Conservation (phyloP, 2,113 vertebrate species). For the Saccopteryx leptura region DNA sequence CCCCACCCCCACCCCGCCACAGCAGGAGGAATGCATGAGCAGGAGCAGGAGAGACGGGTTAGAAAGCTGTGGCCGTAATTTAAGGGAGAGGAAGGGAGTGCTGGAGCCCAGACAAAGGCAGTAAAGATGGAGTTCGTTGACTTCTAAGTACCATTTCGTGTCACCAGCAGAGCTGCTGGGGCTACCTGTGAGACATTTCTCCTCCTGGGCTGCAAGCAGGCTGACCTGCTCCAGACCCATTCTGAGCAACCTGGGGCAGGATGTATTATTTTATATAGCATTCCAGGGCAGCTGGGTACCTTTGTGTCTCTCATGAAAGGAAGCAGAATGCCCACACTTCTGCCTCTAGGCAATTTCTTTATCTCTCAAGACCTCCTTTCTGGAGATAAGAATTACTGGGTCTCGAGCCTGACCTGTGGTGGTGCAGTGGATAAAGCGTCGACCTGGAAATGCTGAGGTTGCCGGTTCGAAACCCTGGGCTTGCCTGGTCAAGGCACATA, state of each 20-base stretch:
- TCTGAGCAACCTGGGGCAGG: background rate
- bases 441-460: no score
- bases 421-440: no score
- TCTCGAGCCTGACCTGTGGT: no score
- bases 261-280: background rate
- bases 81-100: background rate
- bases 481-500: no score
- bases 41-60: background rate
- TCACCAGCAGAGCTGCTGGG: background rate
- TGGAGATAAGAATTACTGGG: constrained; percentile 57
- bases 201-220: background rate
- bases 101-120: background rate
- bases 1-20: no score
- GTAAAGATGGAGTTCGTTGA: background rate
- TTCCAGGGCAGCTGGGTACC: background rate
- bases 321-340: background rate
- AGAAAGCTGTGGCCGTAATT: background rate
- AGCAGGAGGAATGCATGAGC: rapidly evolving
- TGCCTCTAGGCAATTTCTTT: constrained; percentile 61
- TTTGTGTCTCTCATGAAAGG: constrained; percentile 52
- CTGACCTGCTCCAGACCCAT: background rate
- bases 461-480: no score
- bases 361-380: constrained; percentile 61
- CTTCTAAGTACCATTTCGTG: background rate
- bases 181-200: background rate